phyloP scores from a whole-genome alignment of 2,113 vertebrate species.

The Mixornis gularis region DNA sequence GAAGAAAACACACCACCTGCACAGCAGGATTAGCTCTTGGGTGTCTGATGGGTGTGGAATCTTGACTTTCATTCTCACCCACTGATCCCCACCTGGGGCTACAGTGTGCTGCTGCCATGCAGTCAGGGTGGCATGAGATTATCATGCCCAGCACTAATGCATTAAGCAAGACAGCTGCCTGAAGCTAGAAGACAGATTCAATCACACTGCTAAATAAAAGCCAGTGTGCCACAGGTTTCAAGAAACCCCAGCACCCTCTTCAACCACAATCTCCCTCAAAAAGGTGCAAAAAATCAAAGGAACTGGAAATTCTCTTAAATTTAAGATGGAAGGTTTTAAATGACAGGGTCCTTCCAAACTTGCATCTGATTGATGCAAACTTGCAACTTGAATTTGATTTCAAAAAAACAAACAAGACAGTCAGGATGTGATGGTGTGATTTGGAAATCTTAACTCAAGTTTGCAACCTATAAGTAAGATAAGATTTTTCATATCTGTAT shows the following conservation, averaged over 20 bases:
- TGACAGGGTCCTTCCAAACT: background rate
- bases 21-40: background rate
- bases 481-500: background rate
- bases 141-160: background rate
- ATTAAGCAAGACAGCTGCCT: slow-evolving; percentile 7
- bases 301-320: background rate
- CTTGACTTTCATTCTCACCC: background rate
- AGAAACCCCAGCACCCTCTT: background rate
- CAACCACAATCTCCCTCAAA: background rate
- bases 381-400: background rate
- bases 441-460: background rate
- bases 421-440: background rate
- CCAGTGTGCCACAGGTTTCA: background rate
- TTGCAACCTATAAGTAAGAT: background rate
- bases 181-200: background rate
- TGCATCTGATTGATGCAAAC: background rate
- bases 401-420: background rate
- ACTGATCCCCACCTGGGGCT: background rate
- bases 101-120: background rate
- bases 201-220: background rate
- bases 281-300: background rate
- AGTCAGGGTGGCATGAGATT: background rate
- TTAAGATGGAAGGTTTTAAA: background rate
- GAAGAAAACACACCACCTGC: background rate
- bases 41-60: background rate